Base-by-base conservation (phyloP, 23 tunicate genomes). In the Ascidia mentula region DNA sequence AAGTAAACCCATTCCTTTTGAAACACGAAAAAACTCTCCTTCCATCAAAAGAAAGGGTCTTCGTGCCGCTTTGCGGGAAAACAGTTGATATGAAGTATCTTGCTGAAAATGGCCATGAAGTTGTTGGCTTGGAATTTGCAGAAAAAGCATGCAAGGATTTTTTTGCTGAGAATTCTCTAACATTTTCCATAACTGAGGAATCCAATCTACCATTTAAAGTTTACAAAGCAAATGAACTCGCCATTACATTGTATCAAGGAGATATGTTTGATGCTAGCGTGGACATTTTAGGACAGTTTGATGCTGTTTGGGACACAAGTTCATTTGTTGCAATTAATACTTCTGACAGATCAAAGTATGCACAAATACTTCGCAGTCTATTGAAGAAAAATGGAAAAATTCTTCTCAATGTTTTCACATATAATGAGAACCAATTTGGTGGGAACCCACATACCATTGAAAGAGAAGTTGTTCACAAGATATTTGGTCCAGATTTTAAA, bases 41-140 rank as follows among this genome's bases (percentile, higher is more conserved):
- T 6, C 24, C 65, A 5, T n/a, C n/a, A n/a, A n/a, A n/a, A n/a
- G 65, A 28, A 9, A 12, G 77, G 7, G 74, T 84, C 34, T 87
- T 75, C n/a, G 37, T 85, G 45, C 80, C 77, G 33, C 17, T 87
- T 5, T 87, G 91, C 60, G 91, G 91, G 0, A 87, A 87, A 75
- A 31, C 91, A 5, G 37, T 87, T 46, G 91, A 87, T 75, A 38
- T 87, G 28, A 74, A 46, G 0, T 87, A 75, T 42, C 32, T 87
- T 35, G 81, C 81, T 7, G 93, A 88, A n/a, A 22, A 65, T 33
- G 88, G 83, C 3, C 79, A 65, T 37, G 83, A 88, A 0, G 88
- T 88, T 8, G 78, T 83, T 76, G 93, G 93, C 22, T 38, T 78
- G 31, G 93, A 88, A 65, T 88, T 69, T 77, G 40, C 85, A 0